These are phyloP conservation scores for Apotomis capreana DNA, from an alignment of 2,888 invertebrate genomes.

Conservation along the genomic window DNA sequence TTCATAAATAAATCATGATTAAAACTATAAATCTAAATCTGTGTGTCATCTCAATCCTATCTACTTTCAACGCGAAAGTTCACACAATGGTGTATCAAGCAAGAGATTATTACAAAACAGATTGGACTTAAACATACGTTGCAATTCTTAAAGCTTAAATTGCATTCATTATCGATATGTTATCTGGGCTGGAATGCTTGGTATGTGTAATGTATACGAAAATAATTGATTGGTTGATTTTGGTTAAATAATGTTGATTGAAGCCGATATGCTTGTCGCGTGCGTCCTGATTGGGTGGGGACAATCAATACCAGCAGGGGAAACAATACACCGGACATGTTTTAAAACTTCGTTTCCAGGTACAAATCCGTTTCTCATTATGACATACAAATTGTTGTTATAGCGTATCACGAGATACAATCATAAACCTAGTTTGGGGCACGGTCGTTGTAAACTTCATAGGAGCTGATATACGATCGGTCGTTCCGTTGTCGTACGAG, in stretches of 20 bases:
- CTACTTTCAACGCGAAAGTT: no score
- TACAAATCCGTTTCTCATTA: slow-evolving; percentile 22
- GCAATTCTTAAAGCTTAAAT: slow-evolving; percentile 17
- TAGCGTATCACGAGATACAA: slow-evolving; percentile 6
- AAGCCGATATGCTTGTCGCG: slow-evolving; percentile 54
- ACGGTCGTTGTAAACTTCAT: slow-evolving; percentile 32
- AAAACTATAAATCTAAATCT: no score
- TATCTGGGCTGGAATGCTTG: slow-evolving; percentile 1
- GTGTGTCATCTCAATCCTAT: no score
- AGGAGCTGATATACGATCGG: slow-evolving; percentile 31
- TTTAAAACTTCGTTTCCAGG: slow-evolving; percentile 26
- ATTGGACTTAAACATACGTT: slow-evolving; percentile 11
- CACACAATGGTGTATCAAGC: no score
- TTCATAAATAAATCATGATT: no score
- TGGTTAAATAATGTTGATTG: slow-evolving; percentile 49
- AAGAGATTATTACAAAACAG: no score
- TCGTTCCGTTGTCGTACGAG: slow-evolving; percentile 33
- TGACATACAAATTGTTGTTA: slow-evolving; percentile 2
- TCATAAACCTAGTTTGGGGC: slow-evolving; percentile 28
- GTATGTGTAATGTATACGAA: slow-evolving; percentile 44
- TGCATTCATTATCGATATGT: not conserved
- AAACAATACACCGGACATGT: slow-evolving; percentile 41
- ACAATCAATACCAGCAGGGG: slow-evolving; percentile 50
- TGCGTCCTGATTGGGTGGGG: slow-evolving; percentile 54
- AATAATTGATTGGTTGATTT: slow-evolving; percentile 52